Conservation (phyloP, 2,888 invertebrate genomes). For the Yponomeuta malinellus region DNA sequence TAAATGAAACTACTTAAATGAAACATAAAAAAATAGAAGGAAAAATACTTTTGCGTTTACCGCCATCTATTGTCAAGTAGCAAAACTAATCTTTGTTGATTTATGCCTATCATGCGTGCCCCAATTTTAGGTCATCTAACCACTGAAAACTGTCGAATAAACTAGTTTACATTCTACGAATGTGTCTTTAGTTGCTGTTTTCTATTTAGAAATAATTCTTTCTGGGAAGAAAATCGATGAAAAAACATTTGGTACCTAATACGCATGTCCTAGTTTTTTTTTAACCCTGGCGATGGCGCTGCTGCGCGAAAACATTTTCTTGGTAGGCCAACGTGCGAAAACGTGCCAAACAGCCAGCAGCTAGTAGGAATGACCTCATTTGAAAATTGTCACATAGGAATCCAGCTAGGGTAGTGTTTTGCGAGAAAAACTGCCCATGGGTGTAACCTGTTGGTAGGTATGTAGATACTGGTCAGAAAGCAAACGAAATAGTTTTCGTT, state of each 20-base stretch:
- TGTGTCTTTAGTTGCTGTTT: background rate
- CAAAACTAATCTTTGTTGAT: constrained; percentile 33
- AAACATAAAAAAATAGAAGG: too few relatives aligned
- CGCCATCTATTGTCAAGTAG: constrained; percentile 65
- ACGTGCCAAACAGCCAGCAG: constrained; percentile 54
- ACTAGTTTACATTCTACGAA: background rate
- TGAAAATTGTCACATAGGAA: constrained; percentile 51
- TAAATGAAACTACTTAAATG: too few relatives aligned
- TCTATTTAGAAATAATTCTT: constrained; percentile 23
- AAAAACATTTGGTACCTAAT: constrained; percentile 34
- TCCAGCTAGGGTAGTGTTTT: constrained; percentile 45
- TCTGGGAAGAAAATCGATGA: constrained; percentile 47
- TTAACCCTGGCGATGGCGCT: constrained; percentile 17
- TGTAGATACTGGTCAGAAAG: too few relatives aligned
- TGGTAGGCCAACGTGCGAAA: constrained; percentile 44
- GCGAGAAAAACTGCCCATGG: too few relatives aligned
- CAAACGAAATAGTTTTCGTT: too few relatives aligned
- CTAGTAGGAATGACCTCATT: constrained; percentile 40
- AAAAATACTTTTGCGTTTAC: constrained; percentile 16
- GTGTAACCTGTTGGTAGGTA: too few relatives aligned
- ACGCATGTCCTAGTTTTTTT: constrained; percentile 58
- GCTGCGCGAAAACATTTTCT: constrained; percentile 52
- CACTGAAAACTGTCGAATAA: constrained; percentile 29
- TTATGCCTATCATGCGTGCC: constrained; percentile 36
- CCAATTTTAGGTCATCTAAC: constrained; percentile 52